Percentiles rank a stretch among this genome's conserved stretches.
Evolutionary conservation across 2,113 vertebrate genomes (phyloP).

Genomic region (Cacatua alba): DNA sequence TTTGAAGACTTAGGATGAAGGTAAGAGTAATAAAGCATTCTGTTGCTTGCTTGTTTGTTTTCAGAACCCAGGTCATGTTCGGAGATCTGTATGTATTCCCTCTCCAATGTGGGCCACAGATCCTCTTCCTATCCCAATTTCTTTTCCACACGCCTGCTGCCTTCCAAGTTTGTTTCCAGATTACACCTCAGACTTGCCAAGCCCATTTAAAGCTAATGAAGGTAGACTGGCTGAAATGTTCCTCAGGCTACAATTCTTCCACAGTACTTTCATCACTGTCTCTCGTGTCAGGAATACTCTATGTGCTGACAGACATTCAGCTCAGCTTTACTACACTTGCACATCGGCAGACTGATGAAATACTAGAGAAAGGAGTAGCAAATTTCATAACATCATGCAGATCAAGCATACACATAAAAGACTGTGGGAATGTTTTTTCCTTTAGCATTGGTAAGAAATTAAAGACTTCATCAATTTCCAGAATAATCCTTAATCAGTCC

Average conservation of each 20-base stretch:
- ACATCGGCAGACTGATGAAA: not conserved
- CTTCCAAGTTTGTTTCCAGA: not conserved
- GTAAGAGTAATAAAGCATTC: not conserved
- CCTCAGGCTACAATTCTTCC: conserved; percentile 52
- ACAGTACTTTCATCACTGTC: not conserved
- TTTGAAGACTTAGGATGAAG: not conserved
- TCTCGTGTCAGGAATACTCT: conserved; percentile 17
- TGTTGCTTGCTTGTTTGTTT: not conserved
- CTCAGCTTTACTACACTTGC: not conserved
- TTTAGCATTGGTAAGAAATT: not conserved
- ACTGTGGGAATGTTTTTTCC: not conserved
- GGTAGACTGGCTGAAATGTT: conserved; percentile 39
- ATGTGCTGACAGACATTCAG: conserved; percentile 3
- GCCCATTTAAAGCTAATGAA: conserved; percentile 39
- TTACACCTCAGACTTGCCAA: conserved; percentile 25
- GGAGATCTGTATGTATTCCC: not conserved
- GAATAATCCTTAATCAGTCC: not conserved
- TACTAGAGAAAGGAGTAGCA: not conserved
- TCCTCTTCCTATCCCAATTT: not conserved
- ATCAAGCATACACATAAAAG: not conserved
- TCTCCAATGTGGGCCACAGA: accelerated
- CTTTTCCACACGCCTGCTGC: not conserved
- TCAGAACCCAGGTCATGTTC: not conserved
- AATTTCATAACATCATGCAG: not conserved
- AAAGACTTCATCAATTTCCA: not conserved